Evolutionary conservation across 2,113 vertebrate genomes (phyloP).

Genomic region (Thamnophis sirtalis): DNA sequence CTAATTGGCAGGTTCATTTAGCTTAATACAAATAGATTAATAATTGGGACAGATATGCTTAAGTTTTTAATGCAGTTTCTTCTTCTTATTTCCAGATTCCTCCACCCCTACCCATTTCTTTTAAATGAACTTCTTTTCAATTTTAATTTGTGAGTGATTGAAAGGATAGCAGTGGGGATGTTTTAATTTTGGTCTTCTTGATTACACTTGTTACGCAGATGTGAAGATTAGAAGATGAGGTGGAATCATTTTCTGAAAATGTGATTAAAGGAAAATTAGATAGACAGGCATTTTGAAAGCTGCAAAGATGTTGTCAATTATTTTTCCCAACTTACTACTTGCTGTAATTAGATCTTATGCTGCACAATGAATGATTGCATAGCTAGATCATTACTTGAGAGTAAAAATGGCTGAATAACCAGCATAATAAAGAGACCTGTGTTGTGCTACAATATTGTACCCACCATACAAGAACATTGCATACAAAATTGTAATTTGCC

Average conservation of each 20-base stretch:
- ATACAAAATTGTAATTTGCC: neutral
- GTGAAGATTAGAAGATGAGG: constrained; percentile 39
- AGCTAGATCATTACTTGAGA: neutral
- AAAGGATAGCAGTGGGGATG: constrained; percentile 50
- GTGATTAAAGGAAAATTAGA: constrained; percentile 50
- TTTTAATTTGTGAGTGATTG: constrained; percentile 49
- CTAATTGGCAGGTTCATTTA: neutral
- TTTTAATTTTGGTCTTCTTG: constrained; percentile 60
- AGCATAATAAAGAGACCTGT: neutral
- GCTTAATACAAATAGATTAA: neutral
- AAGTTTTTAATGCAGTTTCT: constrained; percentile 7
- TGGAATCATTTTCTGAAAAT: constrained; percentile 55
- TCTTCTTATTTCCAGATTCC: neutral
- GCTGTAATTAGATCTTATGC: constrained; percentile 25
- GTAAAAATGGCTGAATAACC: constrained; percentile 3
- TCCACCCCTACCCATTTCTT: neutral
- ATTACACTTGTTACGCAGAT: constrained; percentile 52
- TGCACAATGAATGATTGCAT: constrained; percentile 14
- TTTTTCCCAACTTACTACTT: constrained; percentile 41
- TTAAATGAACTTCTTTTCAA: constrained; percentile 24
- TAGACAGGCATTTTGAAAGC: constrained; percentile 32
- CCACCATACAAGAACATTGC: neutral
- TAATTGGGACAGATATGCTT: neutral
- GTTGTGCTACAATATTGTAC: neutral
- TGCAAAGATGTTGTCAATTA: constrained; percentile 32